Evolutionary conservation across 2,797 vertebrate genomes (phyloP).

Genomic region (Sylvia borin): DNA sequence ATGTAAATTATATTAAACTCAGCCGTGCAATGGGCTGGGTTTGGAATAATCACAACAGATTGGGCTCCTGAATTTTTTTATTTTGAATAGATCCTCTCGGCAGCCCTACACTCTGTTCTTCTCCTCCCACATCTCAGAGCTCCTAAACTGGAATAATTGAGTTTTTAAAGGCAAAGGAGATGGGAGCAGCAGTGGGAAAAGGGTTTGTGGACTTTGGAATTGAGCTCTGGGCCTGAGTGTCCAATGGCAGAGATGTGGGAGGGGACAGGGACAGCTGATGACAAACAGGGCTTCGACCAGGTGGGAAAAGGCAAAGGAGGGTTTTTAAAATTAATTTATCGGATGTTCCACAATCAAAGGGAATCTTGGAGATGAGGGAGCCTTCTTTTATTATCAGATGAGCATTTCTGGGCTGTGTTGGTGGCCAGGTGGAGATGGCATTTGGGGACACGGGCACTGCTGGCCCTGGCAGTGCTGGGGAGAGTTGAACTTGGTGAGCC

Average conservation of each 20-base stretch:
- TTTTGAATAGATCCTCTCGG: neutral
- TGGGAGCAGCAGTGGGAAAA: neutral
- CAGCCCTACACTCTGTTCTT: neutral
- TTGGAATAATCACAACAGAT: neutral
- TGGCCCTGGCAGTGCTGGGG: neutral
- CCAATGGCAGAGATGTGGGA: neutral
- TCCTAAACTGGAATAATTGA: neutral
- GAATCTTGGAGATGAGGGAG: neutral
- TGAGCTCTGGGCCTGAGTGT: neutral
- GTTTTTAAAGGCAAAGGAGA: neutral
- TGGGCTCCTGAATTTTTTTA: neutral
- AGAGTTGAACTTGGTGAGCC: accelerated
- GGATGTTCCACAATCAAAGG: neutral
- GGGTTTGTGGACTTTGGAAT: neutral
- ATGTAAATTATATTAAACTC: neutral
- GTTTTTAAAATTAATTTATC: neutral
- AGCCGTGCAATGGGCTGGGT: neutral
- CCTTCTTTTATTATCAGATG: neutral
- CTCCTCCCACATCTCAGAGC: neutral
- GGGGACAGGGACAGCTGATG: neutral
- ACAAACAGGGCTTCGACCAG: neutral
- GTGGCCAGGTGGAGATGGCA: neutral
- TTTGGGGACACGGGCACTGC: neutral
- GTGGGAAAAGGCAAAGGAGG: neutral
- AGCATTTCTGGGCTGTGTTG: neutral